Base-by-base conservation (phyloP, 2,888 invertebrate genomes). In the Melanostoma mellinum region DNA sequence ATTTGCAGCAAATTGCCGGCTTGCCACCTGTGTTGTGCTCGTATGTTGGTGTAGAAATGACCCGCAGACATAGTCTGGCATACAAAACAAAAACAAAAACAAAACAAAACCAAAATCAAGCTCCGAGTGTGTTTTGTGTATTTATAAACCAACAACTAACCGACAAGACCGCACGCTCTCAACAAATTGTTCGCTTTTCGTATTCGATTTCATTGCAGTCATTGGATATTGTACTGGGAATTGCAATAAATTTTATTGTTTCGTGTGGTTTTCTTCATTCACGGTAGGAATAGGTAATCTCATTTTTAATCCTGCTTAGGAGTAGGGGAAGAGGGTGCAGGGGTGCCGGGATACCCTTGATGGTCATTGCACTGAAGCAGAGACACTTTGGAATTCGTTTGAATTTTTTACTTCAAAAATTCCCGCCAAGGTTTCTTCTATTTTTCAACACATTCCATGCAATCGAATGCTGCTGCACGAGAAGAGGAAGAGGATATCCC, bases 1-100 rank as follows among this genome's bases (percentile, higher is more conserved):
- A 78, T 78, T 82, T 78, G 63, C 69, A 65, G 63, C 78, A 78
- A 82, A 74, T 78, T 73, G 48, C 82, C 63, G 61, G 56, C 72
- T 73, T 63, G 61, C 72, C 81, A 82, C 77, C 77, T 77, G 81
- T 68, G 68, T 60, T 48, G 53, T 42, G 56, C 44, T 56, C 36
- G 55, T 30, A 6, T 30, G 2, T 6, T 36, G 10, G 52, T 73
- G 65, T 60, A 30, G 61, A 72, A 80, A 71, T 58, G 68, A 68
- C 72, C 77, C 50, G 77, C 81, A 81, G 81, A 60, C 69, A 63
- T 63, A 38, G 67, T 73, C 79, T 55, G 74, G 53, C 60, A 68
- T 67, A 63, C 46, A 10, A 55, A 75, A 32, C 42, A 40, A 40
- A n/a, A n/a, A n/a, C n/a, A n/a, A n/a, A n/a, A 56, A 77, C 1